Percentiles rank a stretch among this genome's conserved stretches.
Evolutionary conservation across 2,113 vertebrate species (phyloP).

Genomic region (Tyto alba): DNA sequence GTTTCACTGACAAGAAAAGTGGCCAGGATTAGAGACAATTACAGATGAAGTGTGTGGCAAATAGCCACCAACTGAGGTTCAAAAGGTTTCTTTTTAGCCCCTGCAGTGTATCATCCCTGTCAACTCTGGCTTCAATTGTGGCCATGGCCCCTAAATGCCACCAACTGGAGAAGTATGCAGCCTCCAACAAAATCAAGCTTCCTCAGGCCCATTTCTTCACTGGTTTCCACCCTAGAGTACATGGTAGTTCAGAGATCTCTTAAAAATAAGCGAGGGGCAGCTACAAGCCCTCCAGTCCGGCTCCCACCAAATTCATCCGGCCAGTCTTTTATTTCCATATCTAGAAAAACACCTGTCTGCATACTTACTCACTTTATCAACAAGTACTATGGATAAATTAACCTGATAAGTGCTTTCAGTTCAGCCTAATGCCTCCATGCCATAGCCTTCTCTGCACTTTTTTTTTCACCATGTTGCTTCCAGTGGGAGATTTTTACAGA

Average conservation of each 20-base stretch:
- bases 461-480: not conserved
- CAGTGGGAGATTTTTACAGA: not conserved
- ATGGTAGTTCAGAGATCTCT: not conserved
- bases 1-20: not conserved
- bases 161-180: not conserved
- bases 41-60: not conserved
- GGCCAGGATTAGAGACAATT: conserved; percentile 18
- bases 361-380: not conserved
- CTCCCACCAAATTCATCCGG: not conserved
- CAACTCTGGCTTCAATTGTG: not conserved
- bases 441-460: not conserved
- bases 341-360: not conserved
- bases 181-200: not conserved
- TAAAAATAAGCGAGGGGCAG: not conserved
- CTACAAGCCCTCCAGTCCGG: not conserved
- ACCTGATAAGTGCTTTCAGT: not conserved
- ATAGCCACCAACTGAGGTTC: not conserved
- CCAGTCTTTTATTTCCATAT: not conserved
- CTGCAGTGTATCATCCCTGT: not conserved
- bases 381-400: not conserved
- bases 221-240: not conserved
- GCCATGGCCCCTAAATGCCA: not conserved
- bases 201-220: not conserved
- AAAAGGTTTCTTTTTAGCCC: conserved; percentile 4
- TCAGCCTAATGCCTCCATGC: not conserved